These are phyloP conservation scores for Cettia cetti DNA, from an alignment of 2,113 vertebrate genomes.

Conservation along the genomic window DNA sequence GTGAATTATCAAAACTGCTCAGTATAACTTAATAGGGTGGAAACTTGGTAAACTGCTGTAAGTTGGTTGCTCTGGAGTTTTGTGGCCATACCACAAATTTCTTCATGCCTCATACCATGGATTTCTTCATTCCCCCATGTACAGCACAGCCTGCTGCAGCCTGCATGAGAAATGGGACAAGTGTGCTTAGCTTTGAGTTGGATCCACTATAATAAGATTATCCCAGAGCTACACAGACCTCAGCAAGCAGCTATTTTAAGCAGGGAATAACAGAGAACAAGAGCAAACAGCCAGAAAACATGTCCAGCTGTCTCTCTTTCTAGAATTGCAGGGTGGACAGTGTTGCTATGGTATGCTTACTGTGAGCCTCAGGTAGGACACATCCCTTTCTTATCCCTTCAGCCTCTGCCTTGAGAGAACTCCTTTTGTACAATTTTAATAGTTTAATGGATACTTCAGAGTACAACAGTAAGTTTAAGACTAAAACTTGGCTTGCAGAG, in stretches of 20 bases:
- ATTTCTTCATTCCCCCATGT: neutral
- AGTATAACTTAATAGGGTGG: neutral
- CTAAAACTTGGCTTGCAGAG: neutral
- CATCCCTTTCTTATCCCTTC: neutral
- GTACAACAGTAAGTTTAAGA: neutral
- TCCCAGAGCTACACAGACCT: neutral
- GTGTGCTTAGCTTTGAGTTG: neutral
- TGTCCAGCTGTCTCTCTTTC: constrained; percentile 7
- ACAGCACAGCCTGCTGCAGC: neutral
- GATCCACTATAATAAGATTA: neutral
- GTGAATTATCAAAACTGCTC: neutral
- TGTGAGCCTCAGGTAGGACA: neutral
- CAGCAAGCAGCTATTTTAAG: constrained; percentile 22
- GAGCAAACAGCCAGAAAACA: neutral
- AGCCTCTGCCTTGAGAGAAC: neutral
- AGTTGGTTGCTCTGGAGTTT: neutral
- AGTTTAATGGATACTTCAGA: neutral
- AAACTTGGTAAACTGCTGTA: neutral
- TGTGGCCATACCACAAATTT: neutral
- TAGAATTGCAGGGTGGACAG: neutral
- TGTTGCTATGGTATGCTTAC: neutral
- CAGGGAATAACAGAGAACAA: neutral
- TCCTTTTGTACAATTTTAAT: neutral
- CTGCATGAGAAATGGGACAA: neutral
- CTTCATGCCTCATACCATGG: neutral